Evolutionary conservation across 2,888 invertebrate genomes (phyloP).

Genomic region (Aspidiotus rigidus): DNA sequence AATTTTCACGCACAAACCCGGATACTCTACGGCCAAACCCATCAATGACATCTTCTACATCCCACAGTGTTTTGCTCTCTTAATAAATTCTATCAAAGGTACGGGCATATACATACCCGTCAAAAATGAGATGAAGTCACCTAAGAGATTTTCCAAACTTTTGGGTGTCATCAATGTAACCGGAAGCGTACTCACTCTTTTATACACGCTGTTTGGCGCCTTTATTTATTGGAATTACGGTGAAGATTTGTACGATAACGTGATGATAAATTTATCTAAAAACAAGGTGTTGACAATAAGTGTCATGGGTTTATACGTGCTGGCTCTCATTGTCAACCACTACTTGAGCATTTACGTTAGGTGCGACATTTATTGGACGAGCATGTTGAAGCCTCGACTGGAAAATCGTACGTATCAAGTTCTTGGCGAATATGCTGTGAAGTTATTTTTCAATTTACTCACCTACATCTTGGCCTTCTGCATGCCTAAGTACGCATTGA

Average conservation of each 20-base stretch:
- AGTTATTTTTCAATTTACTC: not conserved
- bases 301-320: not conserved
- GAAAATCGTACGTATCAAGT: not conserved
- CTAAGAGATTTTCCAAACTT: slow-evolving; percentile 65
- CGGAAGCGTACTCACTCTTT: slow-evolving; percentile 66
- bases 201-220: slow-evolving; percentile 81
- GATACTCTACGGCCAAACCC: not conserved
- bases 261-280: slow-evolving; percentile 71
- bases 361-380: slow-evolving; percentile 17
- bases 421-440: not conserved
- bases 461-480: slow-evolving; percentile 9
- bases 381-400: not conserved
- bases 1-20: not conserved
- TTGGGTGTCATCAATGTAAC: slow-evolving; percentile 73
- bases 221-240: slow-evolving; percentile 87
- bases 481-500: slow-evolving; percentile 11
- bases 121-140: slow-evolving; percentile 88
- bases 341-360: slow-evolving; percentile 8
- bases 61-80: slow-evolving; percentile 8
- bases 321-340: slow-evolving; percentile 1
- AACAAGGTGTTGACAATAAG: not conserved
- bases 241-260: slow-evolving; percentile 58
- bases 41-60: not conserved
- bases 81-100: not conserved
- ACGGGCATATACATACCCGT: slow-evolving; percentile 63